Conservation (phyloP, 2,113 vertebrate species). For the Lepisosteus osseus region DNA sequence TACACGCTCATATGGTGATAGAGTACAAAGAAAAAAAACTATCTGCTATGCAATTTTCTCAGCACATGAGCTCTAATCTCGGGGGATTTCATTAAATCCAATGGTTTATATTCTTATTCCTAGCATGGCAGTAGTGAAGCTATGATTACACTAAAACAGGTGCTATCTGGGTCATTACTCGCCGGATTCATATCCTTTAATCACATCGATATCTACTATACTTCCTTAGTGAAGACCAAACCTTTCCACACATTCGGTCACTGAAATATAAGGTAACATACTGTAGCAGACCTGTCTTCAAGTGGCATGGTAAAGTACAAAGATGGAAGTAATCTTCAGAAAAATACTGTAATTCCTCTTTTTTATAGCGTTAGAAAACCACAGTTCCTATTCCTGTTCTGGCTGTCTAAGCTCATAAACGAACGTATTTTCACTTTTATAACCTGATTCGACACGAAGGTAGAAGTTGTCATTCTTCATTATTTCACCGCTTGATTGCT, state of each 20-base stretch:
- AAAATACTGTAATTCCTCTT: background rate
- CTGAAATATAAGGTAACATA: too few relatives aligned
- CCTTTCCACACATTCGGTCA: too few relatives aligned
- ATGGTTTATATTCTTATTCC: constrained; percentile 62
- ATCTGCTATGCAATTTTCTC: constrained; percentile 46
- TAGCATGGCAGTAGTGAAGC: constrained; percentile 48
- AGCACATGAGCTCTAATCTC: constrained; percentile 52
- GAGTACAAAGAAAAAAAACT: constrained; percentile 37
- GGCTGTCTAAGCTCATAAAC: background rate
- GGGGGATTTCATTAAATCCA: constrained; percentile 60
- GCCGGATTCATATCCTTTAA: background rate
- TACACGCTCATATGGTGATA: constrained; percentile 8
- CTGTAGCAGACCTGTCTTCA: too few relatives aligned
- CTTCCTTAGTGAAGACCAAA: background rate
- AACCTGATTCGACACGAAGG: background rate
- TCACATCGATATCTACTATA: background rate
- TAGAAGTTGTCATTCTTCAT: constrained; percentile 22
- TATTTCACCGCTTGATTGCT: constrained; percentile 20
- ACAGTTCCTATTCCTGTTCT: background rate
- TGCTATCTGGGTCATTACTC: constrained; percentile 48
- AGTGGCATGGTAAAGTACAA: too few relatives aligned
- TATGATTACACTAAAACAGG: constrained; percentile 51
- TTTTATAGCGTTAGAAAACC: background rate
- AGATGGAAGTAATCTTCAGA: too few relatives aligned
- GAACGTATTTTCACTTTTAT: constrained; percentile 5